Base-by-base conservation (phyloP, 2,888 invertebrate species). In the Augochlorella aurata region DNA sequence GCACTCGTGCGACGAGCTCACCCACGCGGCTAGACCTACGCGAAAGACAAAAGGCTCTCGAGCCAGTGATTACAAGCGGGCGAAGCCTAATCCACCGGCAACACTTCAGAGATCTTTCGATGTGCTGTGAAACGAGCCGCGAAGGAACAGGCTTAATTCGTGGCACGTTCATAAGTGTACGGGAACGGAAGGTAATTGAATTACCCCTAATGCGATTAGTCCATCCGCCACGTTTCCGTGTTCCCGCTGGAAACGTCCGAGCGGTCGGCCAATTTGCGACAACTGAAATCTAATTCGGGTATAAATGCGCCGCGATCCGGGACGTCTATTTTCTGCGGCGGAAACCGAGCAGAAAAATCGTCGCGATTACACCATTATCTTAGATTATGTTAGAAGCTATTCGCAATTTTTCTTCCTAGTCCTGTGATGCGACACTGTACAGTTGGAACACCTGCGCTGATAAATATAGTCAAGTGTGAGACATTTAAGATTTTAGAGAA, bases 11-110 rank as follows among this genome's bases (percentile, higher is more conserved):
- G 69, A 77, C 78, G 78, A 83, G 83, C 75, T 78, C 70, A 81
- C 71, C 74, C 74, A 38, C 38, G 49, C 75, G 69, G 67, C 21
- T 71, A 50, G 24, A 16, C 16, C 71, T 63, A 45, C 44, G 24
- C 70, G n/a, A 73, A 54, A 82, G 80, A 83, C 75, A 80, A 84
- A 84, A 84, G 83, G 47, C 72, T 80, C 80, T 83, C 83, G 83
- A 84, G 70, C 54, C 74, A 75, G 67, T 74, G 82, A 83, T 84
- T 73, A 80, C 77, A 50, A 49, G 70, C 68, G 61, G 47, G 70
- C 65, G 54, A 66, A 77, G 77, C 74, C n/a, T 63, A 65, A 58
- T 58, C 45, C 50, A 29, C 66, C 66, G 72, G 71, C 67, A 72
- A 84, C 80, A 83, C 80, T 84, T 82, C 79, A 67, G 68, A 45